phyloP scores from a whole-genome alignment of 1,140 invertebrate species.

The Ceratina japonica region DNA sequence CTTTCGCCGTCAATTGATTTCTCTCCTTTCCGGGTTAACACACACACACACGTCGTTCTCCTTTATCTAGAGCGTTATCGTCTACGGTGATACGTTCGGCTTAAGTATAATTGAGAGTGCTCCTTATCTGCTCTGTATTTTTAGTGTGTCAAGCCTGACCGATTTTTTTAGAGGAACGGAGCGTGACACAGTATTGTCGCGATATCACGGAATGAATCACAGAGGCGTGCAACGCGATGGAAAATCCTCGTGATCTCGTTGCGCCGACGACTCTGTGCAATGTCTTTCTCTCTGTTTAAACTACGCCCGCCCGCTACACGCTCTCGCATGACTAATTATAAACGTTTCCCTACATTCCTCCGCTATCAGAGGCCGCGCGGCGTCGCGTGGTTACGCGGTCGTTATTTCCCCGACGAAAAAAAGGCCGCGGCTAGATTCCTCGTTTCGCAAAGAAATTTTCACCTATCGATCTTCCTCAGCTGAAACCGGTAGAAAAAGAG shows the following conservation, averaged over 20 bases:
- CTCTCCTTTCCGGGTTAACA: not conserved
- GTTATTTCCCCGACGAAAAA: not conserved
- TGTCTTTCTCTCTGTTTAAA: conserved; percentile 26
- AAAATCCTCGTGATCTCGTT: conserved; percentile 33
- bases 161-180: not conserved
- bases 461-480: not conserved
- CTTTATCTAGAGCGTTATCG: conserved; percentile 8
- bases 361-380: conserved; percentile 48
- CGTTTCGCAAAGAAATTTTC: not conserved
- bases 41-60: not conserved
- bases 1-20: not conserved
- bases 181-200: too few species aligned
- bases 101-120: not conserved
- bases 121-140: not conserved
- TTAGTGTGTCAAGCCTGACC: too few species aligned
- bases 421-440: not conserved
- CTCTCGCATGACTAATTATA: conserved; percentile 54
- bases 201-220: conserved; percentile 9
- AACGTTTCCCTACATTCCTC: conserved; percentile 40
- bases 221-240: conserved; percentile 14
- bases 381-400: conserved; percentile 23
- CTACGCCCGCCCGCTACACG: conserved; percentile 27
- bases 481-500: not conserved
- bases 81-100: not conserved
- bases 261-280: conserved; percentile 13